Evolutionary conservation across 2,888 invertebrate species (phyloP), one percentile per base, ranked within the genome.

Genomic region (Melanchra persicariae): DNA sequence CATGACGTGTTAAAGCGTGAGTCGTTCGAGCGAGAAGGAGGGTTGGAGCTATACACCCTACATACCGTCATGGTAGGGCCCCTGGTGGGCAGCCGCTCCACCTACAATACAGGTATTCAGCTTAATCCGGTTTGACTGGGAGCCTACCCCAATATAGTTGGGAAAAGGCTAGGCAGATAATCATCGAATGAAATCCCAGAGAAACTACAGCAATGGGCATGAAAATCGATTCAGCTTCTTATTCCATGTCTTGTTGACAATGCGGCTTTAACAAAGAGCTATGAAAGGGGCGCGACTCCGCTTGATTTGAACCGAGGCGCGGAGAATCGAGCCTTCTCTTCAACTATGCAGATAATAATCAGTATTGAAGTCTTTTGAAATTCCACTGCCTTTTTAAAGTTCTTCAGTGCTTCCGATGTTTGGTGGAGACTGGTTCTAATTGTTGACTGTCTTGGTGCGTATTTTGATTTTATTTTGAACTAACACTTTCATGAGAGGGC

Each of bases 251-350:
- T 69, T 34, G 49, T 67, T 74, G 76, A 85, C 86, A 89, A 87
- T 88, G 87, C 85, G 81, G 87, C 84, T 85, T 82, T 73, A 83
- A 88, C 88, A 90, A 91, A 88, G 87, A 85, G 71, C 71, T 59
- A 75, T 85, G 85, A 85, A 88, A 87, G 86, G 81, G 82, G 80
- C 84, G 82, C 81, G 66, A 75, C 84, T 85, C 81, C 84, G 86
- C 86, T 83, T 87, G 87, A 88, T 89, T 89, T 87, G 79, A 86
- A 85, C 78, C 63, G 72, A 74, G 74, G 71, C 74, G 63, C 49
- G 74, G 67, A 73, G 79, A 77, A 75, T 76, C 76, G 75, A 59
- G 74, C 68, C 71, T 74, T 82, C 84, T 79, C 81, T 85, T 85
- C 72, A 70, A 75, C 71, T 61, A 73, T 74, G 77, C 81, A 75